phyloP scores from a whole-genome alignment of 1,140 invertebrate genomes.

The Mycetomoellerius zeteki region DNA sequence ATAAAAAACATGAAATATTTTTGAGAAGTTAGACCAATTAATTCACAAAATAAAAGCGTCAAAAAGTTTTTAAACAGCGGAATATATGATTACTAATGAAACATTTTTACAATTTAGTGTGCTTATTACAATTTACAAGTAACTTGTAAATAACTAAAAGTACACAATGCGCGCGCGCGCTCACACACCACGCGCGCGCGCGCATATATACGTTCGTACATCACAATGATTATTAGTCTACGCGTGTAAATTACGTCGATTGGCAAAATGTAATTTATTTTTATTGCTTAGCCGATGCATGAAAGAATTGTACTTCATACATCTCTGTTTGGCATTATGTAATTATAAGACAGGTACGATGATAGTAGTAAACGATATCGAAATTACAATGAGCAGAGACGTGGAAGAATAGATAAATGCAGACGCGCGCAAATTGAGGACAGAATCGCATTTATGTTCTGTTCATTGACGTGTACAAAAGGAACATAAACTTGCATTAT shows the following conservation, averaged over 20 bases:
- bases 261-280: neutral
- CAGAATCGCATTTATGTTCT: neutral
- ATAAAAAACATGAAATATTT: conserved; percentile 1
- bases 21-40: conserved; percentile 1
- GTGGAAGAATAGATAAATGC: neutral
- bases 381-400: neutral
- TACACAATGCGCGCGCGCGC: neutral
- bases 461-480: neutral
- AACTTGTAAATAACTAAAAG: neutral
- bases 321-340: neutral
- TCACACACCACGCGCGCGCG: too few relatives aligned
- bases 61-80: neutral
- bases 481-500: conserved; percentile 26
- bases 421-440: neutral
- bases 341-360: conserved; percentile 15
- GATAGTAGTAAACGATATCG: neutral
- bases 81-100: neutral
- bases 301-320: neutral
- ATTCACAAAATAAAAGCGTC: conserved; percentile 3
- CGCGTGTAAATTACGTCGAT: neutral
- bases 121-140: neutral
- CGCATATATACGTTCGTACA: neutral
- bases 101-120: neutral
- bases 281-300: neutral
- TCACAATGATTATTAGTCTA: neutral